Percentiles rank a stretch among this genome's conserved stretches.
These are phyloP conservation scores for Zenarchopterus dispar DNA, from an alignment of 2,797 vertebrate species.

Conservation along the genomic window DNA sequence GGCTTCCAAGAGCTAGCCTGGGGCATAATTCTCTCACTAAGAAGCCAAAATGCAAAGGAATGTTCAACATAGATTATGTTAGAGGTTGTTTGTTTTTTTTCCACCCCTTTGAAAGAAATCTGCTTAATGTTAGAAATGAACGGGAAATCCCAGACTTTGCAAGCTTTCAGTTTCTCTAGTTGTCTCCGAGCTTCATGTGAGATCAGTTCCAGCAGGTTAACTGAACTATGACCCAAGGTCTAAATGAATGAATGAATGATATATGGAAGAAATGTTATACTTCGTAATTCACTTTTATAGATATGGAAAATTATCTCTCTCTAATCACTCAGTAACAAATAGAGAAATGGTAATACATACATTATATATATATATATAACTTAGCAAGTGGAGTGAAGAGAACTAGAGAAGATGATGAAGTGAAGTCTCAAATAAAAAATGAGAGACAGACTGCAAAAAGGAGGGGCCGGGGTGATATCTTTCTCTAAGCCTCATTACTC, in stretches of 20 bases:
- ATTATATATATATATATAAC: too few relatives aligned
- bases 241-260: constrained; percentile 3
- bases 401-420: constrained; percentile 6
- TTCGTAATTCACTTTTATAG: neutral
- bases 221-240: constrained; percentile 3
- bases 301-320: neutral
- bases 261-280: neutral
- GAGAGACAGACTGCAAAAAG: constrained; percentile 45
- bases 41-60: constrained; percentile 66
- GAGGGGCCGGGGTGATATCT: constrained; percentile 40
- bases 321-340: too few relatives aligned
- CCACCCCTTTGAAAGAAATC: constrained; percentile 52
- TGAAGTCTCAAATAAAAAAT: constrained; percentile 46
- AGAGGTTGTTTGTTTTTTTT: constrained; percentile 54
- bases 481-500: constrained; percentile 74
- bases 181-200: constrained; percentile 12
- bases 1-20: constrained; percentile 67
- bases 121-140: constrained; percentile 42
- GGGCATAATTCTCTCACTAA: constrained; percentile 63
- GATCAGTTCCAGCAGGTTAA: constrained; percentile 9
- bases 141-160: constrained; percentile 13
- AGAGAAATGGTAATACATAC: too few relatives aligned
- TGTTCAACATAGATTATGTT: constrained; percentile 66
- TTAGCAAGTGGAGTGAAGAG: neutral
- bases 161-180: constrained; percentile 11